Evolutionary conservation across 2,113 vertebrate species (phyloP), one percentile per base, ranked within the genome.

Genomic region (Orycteropus afer): DNA sequence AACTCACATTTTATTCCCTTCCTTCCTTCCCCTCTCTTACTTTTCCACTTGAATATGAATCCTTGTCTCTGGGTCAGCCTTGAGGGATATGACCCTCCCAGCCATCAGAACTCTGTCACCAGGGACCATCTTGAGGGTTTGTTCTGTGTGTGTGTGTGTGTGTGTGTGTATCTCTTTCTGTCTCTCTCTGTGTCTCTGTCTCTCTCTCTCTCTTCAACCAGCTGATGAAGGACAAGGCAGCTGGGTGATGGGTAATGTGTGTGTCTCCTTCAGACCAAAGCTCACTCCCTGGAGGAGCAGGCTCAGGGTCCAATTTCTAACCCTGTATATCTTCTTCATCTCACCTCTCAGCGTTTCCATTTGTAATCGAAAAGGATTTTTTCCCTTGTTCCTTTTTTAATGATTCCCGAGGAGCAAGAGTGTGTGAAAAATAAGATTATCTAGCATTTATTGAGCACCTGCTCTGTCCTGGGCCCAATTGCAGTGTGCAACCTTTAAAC

Each of bases 401-500:
- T 53, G 29, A 37, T 85, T 61, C 86, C 65, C 18, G 42, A 34
- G 59, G 61, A 74, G 17, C 40, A 53, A 37, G 18, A 51, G n/a
- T 10, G 5, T 3, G 1, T 7, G 11, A 74, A 3, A 49, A 53
- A 34, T 3, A 7, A 6, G 13, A 27, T n/a, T n/a, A 47, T 27
- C 7, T 0, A 0, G 4, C 45, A 25, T 65, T 65, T 17, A 6
- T 14, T 12, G 0, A 13, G 34, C 5, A 1, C 51, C 34, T 69
- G 0, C 25, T n/a, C 40, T 8, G 25, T 6, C 55, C 80, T 67
- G 10, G 67, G 42, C 34, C 3, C 42, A 4, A 14, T 27, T 18
- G 15, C 12, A 2, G 49, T 0, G 45, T 3, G 0, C 42, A 4
- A 6, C 9, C 1, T 6, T n/a, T 67, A n/a, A 57, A 57, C 55